Conservation (phyloP, 2,888 invertebrate species). For the Prenolepis imparis region DNA sequence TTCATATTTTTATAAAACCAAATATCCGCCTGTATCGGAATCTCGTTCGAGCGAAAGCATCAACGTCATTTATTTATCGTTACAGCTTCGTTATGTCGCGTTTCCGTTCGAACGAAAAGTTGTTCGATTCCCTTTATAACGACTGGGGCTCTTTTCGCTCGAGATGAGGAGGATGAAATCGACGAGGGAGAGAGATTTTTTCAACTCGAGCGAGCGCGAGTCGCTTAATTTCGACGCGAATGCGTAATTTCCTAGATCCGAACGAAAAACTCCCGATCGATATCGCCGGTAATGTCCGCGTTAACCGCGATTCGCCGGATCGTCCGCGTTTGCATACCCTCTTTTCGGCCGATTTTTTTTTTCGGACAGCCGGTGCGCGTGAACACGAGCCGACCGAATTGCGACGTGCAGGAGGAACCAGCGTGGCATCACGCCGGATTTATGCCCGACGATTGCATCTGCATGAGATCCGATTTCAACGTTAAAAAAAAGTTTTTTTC, state of each 20-base stretch:
- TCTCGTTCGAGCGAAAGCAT: conserved; percentile 29
- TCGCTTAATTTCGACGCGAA: conserved; percentile 7
- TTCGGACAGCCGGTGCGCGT: conserved; percentile 1
- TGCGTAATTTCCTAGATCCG: conserved; percentile 6
- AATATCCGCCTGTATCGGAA: conserved; percentile 37
- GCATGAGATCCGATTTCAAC: conserved; percentile 40
- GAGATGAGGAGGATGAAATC: conserved; percentile 3
- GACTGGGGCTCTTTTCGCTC: neutral
- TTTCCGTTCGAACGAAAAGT: neutral
- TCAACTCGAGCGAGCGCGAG: neutral
- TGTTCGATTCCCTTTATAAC: neutral
- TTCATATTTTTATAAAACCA: conserved; percentile 53
- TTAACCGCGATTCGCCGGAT: conserved; percentile 17
- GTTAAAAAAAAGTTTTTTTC: neutral
- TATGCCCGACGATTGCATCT: conserved; percentile 31
- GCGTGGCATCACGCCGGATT: conserved; percentile 23
- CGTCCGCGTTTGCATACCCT: conserved; percentile 28
- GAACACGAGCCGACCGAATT: conserved; percentile 43
- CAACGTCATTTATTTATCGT: conserved; percentile 48
- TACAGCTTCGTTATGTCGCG: conserved; percentile 26
- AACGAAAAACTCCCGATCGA: neutral
- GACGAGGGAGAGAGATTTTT: neutral
- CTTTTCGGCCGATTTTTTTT: conserved; percentile 24
- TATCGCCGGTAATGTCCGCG: conserved; percentile 16
- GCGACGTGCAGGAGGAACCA: conserved; percentile 3